Conservation (phyloP, 2,113 vertebrate species). For the Notechis scutatus region DNA sequence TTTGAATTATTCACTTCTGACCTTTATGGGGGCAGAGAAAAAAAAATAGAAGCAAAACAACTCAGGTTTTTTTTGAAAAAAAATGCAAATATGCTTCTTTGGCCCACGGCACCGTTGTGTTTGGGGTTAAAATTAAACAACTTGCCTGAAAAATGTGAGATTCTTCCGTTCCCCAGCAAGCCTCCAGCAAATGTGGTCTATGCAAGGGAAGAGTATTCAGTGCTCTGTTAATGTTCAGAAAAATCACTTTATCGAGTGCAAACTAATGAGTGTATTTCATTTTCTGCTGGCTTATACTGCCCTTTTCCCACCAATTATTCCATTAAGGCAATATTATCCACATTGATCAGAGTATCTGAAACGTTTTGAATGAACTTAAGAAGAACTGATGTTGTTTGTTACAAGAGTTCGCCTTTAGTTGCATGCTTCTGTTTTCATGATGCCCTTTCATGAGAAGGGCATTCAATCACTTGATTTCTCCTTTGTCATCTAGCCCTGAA, state of each 20-base stretch:
- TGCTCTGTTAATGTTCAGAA: background rate
- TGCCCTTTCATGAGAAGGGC: background rate
- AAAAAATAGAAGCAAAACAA: constrained; percentile 14
- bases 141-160: constrained; percentile 33
- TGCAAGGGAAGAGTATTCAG: background rate
- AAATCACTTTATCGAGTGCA: background rate
- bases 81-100: constrained; percentile 37
- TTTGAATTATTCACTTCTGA: constrained; percentile 59
- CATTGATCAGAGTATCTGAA: background rate
- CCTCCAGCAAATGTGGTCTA: background rate
- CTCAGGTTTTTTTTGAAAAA: constrained; percentile 29
- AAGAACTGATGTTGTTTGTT: background rate
- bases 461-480: background rate
- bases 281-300: background rate
- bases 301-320: background rate
- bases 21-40: constrained; percentile 47
- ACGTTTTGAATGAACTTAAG: background rate
- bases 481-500: background rate
- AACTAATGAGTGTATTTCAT: background rate
- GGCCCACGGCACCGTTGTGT: constrained; percentile 20
- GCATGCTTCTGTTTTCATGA: background rate
- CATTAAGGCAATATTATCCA: background rate
- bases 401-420: background rate
- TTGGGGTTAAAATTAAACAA: constrained; percentile 42
- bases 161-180: background rate